A percentile compares a stretch with the other conserved stretches of the same genome.
Conservation (phyloP, 2,797 vertebrate genomes). For the Calcarius lapponicus region DNA sequence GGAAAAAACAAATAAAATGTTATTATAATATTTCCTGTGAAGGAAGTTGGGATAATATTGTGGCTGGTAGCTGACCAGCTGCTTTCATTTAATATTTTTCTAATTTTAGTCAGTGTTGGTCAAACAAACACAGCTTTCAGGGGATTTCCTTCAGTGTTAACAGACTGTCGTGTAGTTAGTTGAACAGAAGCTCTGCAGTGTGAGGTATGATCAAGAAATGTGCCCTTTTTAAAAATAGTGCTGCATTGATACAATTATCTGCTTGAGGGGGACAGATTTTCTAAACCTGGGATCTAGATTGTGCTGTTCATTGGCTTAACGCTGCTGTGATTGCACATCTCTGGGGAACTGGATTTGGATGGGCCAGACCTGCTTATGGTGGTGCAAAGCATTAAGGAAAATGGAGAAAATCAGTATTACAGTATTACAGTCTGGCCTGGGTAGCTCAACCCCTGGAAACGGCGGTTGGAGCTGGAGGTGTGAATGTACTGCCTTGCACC, state of each 20-base stretch:
- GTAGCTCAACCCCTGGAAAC: conserved; percentile 16
- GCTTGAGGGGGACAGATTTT: background rate
- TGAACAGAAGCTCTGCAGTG: conserved; percentile 41
- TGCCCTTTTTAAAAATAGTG: conserved; percentile 5
- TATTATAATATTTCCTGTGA: conserved; percentile 60
- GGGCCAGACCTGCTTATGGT: background rate
- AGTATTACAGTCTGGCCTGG: background rate
- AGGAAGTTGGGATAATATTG: conserved; percentile 59
- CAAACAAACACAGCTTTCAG: conserved; percentile 66
- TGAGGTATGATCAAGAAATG: conserved; percentile 39
- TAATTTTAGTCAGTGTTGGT: conserved; percentile 67
- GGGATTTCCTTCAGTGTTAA: conserved; percentile 55
- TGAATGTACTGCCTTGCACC: background rate
- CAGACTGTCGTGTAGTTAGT: conserved; percentile 21
- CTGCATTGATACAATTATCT: background rate
- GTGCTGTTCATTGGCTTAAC: accelerated
- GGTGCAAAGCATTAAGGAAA: background rate
- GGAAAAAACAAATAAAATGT: conserved; percentile 45
- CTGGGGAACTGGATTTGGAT: background rate
- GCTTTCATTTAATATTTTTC: conserved; percentile 69
- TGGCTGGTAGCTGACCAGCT: conserved; percentile 66
- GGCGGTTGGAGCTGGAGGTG: background rate
- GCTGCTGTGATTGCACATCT: background rate
- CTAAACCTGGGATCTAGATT: background rate
- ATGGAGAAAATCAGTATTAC: background rate